A percentile compares a stretch with the other conserved stretches of the same genome.
phyloP scores from a whole-genome alignment of 2,888 invertebrate genomes.

The Drosophila macrospina region DNA sequence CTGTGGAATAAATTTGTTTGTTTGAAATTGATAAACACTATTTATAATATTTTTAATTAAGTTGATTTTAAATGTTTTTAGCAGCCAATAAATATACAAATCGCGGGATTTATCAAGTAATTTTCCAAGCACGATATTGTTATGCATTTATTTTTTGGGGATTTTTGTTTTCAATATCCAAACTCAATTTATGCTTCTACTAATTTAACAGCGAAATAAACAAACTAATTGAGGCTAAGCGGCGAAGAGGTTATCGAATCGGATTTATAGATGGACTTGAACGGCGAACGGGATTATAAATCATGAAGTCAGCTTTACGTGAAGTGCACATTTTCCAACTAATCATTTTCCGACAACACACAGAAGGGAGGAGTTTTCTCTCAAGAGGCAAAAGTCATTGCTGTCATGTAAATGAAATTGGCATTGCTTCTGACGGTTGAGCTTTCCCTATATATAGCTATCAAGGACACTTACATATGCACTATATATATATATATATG shows the following conservation, averaged over 20 bases:
- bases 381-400: slow-evolving; percentile 27
- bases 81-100: neutral
- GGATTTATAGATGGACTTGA: neutral
- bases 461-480: slow-evolving; percentile 57
- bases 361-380: slow-evolving; percentile 13
- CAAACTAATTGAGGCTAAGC: slow-evolving; percentile 43
- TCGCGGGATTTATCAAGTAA: slow-evolving; percentile 8
- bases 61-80: neutral
- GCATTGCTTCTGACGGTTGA: slow-evolving; percentile 47
- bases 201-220: slow-evolving; percentile 53
- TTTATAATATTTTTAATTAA: neutral
- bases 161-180: slow-evolving; percentile 36
- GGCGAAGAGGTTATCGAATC: slow-evolving; percentile 7
- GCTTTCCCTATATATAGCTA: slow-evolving; percentile 56
- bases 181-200: slow-evolving; percentile 51
- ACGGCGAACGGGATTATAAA: slow-evolving; percentile 4
- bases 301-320: slow-evolving; percentile 5
- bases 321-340: slow-evolving; percentile 22
- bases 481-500: slow-evolving; percentile 7
- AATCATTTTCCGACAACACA: slow-evolving; percentile 30
- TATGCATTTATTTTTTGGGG: slow-evolving; percentile 29
- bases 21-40: neutral
- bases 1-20: neutral
- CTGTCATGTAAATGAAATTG: slow-evolving; percentile 65
- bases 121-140: slow-evolving; percentile 24